Evolutionary conservation across 2,888 invertebrate genomes (phyloP), one percentile per base, ranked within the genome.

Genomic region (Meandrusa payeni): DNA sequence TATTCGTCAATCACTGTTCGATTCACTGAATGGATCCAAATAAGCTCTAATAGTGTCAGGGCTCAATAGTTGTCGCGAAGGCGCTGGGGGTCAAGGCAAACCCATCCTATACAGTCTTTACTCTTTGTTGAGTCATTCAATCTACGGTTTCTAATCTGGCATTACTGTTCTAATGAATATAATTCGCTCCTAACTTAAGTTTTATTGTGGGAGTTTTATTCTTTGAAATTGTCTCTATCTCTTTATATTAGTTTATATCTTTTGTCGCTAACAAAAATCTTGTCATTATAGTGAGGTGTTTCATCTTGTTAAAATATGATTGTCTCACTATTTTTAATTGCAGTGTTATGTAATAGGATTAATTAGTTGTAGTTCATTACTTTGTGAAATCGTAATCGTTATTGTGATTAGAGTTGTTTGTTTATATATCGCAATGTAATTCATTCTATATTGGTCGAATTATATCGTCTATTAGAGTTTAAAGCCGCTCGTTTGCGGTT

Each of bases 71-170:
- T 68, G 66, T 66, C 63, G 60, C 59, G 51, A 58, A 55, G 57
- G 59, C 59, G 61, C 58, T 64, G 59, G 68, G 63, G 82, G 83
- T 81, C 87, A 87, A 87, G 86, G 86, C 64, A 51, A 73, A 54
- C 62, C 58, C 78, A 80, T 79, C 77, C 47, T 59, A 55, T 48
- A 56, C 50, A 56, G 60, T 47, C 51, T 46, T 53, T 51, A 50
- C 6, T n/a, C 4, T 36, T 24, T 19, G 26, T 33, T 22, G 12
- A 11, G 17, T 45, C 20, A 44, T 41, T 27, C 27, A 48, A 38
- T 41, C 23, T 24, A 11, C 11, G 36, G 34, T 40, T 47, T 47
- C 43, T 47, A 19, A 33, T 19, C n/a, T 4, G 15, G 22, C 10
- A 9, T 26, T 19, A 33, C 7, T 23, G 27, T 17, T 36, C 11